phyloP scores from a whole-genome alignment of 2,888 invertebrate species.

The Platycheirus rosarum region DNA sequence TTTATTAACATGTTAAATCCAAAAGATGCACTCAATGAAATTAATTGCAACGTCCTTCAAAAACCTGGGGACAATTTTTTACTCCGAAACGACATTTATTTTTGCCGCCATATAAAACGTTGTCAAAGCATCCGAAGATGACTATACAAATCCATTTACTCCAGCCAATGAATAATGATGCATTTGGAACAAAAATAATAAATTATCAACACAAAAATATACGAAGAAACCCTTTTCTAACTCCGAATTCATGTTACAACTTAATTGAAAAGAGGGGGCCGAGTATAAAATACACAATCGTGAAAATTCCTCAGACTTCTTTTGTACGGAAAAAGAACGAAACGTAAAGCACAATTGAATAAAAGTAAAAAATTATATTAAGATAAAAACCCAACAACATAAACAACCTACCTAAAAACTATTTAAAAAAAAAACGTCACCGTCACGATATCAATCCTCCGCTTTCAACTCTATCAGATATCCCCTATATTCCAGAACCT shows the following conservation, averaged over 20 bases:
- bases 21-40: constrained; percentile 3
- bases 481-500: not conserved
- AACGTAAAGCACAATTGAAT: constrained; percentile 29
- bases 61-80: constrained; percentile 26
- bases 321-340: constrained; percentile 23
- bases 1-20: constrained; percentile 5
- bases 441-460: constrained; percentile 62
- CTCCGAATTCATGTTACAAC: constrained; percentile 77
- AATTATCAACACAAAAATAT: constrained; percentile 36
- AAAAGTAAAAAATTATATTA: constrained; percentile 69
- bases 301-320: constrained; percentile 61
- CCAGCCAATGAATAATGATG: constrained; percentile 41
- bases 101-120: not conserved
- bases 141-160: constrained; percentile 25
- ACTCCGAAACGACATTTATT: not conserved
- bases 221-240: constrained; percentile 57
- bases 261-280: constrained; percentile 78
- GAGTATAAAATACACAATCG: constrained; percentile 53
- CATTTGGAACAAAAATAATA: constrained; percentile 44
- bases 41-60: constrained; percentile 21
- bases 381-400: constrained; percentile 68
- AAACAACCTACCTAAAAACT: constrained; percentile 45
- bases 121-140: constrained; percentile 31
- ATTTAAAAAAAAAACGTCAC: constrained; percentile 42
- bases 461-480: constrained; percentile 27